These are phyloP conservation scores for Hybognathus amarus DNA, from an alignment of 2,797 vertebrate species.

Conservation along the genomic window DNA sequence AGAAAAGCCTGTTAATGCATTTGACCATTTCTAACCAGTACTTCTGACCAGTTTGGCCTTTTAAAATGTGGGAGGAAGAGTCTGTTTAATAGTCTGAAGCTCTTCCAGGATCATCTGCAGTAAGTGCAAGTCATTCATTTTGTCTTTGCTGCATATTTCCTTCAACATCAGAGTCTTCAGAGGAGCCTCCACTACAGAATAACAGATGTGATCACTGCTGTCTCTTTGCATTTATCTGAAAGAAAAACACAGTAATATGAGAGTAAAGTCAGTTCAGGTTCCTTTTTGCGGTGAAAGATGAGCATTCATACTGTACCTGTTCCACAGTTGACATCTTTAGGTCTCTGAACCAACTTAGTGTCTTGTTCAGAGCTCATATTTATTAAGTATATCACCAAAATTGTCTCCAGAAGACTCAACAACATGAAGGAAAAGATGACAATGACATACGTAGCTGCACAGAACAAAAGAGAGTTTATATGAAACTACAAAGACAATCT, in stretches of 20 bases:
- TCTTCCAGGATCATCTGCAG: slow-evolving; percentile 63
- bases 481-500: background rate
- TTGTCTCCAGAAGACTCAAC: slow-evolving; percentile 76
- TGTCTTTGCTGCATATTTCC: background rate
- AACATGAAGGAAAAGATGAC: slow-evolving; percentile 76
- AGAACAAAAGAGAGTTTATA: background rate
- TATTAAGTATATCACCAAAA: slow-evolving; percentile 72
- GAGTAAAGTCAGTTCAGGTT: background rate
- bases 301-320: slow-evolving; percentile 5
- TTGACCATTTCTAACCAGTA: slow-evolving; percentile 40
- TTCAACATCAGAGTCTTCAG: background rate
- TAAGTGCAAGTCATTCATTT: background rate
- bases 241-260: slow-evolving; percentile 16
- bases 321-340: background rate
- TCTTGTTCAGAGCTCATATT: slow-evolving; percentile 54
- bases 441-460: slow-evolving; percentile 73
- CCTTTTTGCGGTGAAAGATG: background rate
- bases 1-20: slow-evolving; percentile 44
- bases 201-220: background rate
- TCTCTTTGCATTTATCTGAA: slow-evolving; percentile 59
- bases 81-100: slow-evolving; percentile 48
- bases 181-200: background rate
- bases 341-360: background rate
- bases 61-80: background rate
- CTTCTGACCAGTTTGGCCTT: background rate